A percentile compares a stretch with the other conserved stretches of the same genome.
phyloP scores from a whole-genome alignment of 2,797 vertebrate genomes.

The Enteromius thamalakanensis region DNA sequence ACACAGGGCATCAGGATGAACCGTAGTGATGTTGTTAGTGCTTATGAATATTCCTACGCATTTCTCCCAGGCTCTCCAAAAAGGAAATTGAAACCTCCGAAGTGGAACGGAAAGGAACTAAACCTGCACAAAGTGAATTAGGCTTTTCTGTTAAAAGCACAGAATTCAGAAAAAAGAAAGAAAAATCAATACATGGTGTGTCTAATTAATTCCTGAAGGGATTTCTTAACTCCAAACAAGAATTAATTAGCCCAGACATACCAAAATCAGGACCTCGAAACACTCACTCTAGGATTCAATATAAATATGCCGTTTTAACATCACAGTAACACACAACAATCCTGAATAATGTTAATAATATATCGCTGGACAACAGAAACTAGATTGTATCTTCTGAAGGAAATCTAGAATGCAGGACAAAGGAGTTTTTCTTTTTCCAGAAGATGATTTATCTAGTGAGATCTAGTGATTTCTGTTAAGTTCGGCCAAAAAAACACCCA shows the following conservation, averaged over 20 bases:
- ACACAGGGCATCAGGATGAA: conserved; percentile 53
- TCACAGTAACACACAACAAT: neutral
- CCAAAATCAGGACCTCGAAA: conserved; percentile 6
- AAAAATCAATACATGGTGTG: conserved; percentile 42
- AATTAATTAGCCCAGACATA: conserved; percentile 43
- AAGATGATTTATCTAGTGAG: neutral
- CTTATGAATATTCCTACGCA: conserved; percentile 59
- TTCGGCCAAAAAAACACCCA: neutral
- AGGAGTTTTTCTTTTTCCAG: neutral
- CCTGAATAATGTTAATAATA: neutral
- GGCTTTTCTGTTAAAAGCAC: conserved; percentile 50
- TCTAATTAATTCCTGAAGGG: conserved; percentile 45
- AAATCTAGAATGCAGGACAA: neutral
- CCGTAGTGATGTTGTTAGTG: conserved; percentile 35
- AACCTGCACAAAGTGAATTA: conserved; percentile 52
- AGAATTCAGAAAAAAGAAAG: conserved; percentile 29
- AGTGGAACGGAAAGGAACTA: conserved; percentile 51
- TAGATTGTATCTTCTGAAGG: neutral
- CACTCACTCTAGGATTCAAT: neutral
- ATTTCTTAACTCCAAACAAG: conserved; percentile 43
- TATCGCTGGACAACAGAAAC: neutral
- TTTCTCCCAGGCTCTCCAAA: conserved; percentile 42
- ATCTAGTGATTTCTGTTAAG: conserved; percentile 1
- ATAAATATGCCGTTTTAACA: neutral
- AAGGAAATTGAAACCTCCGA: conserved; percentile 47